phyloP scores from a whole-genome alignment of 2,113 vertebrate species.

The Peromyscus polionotus region DNA sequence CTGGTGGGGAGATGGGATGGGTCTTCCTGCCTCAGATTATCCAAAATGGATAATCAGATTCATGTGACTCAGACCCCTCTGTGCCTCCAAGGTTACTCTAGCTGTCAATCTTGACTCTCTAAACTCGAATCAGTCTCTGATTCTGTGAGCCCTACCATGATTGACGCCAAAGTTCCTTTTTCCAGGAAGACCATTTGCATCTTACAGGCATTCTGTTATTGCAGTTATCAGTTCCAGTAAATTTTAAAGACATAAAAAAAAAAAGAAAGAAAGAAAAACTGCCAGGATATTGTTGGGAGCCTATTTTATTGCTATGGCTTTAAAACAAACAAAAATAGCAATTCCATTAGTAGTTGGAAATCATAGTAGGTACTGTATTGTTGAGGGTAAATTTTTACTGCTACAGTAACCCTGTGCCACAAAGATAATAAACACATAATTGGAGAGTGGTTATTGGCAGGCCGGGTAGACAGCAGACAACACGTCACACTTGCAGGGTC shows the following conservation, averaged over 20 bases:
- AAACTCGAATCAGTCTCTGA: background rate
- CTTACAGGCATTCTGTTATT: constrained; percentile 69
- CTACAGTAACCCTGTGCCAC: constrained; percentile 39
- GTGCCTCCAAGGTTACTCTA: background rate
- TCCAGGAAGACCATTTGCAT: constrained; percentile 62
- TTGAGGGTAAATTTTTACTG: constrained; percentile 66
- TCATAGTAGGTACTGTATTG: constrained; percentile 39
- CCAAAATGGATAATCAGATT: background rate
- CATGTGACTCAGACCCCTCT: background rate
- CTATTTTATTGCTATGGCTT: constrained; percentile 73
- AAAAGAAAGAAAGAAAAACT: background rate
- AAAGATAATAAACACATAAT: constrained; percentile 64
- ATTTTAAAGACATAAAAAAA: constrained; percentile 66
- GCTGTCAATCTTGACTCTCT: background rate
- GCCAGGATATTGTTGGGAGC: constrained; percentile 63
- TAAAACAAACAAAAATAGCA: constrained; percentile 73
- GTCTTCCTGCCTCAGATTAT: background rate
- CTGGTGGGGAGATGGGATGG: background rate
- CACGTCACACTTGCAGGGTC: constrained; percentile 19
- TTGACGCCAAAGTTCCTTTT: constrained; percentile 8
- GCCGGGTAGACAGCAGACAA: constrained; percentile 30
- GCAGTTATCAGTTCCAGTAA: constrained; percentile 72
- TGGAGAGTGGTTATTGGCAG: constrained; percentile 67
- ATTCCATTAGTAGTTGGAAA: constrained; percentile 75
- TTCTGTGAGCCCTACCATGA: background rate